Evolutionary conservation across 2,888 invertebrate species (phyloP).

Genomic region (Trisateles emortualis): DNA sequence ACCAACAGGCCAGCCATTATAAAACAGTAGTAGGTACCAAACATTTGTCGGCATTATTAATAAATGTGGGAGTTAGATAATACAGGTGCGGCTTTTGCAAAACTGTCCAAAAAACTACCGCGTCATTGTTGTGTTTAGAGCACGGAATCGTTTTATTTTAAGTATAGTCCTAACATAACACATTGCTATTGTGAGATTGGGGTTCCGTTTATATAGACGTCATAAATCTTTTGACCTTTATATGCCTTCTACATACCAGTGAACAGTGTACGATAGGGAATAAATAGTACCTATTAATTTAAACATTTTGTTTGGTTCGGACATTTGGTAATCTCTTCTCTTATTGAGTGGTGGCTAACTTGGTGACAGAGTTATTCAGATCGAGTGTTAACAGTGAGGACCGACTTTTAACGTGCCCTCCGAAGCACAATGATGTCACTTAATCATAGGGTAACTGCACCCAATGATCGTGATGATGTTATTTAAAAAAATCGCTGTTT

Average conservation of each 20-base stretch:
- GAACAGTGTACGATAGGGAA: not conserved
- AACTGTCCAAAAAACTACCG: slow-evolving; percentile 31
- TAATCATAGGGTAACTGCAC: too few relatives aligned
- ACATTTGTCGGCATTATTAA: not conserved
- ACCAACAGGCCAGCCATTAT: not conserved
- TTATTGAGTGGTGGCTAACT: too few relatives aligned
- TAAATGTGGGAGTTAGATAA: not conserved
- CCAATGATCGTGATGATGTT: too few relatives aligned
- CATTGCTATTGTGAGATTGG: slow-evolving; percentile 43
- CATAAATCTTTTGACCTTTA: not conserved
- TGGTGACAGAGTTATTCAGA: too few relatives aligned
- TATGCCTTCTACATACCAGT: not conserved
- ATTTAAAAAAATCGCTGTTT: too few relatives aligned
- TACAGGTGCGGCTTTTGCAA: slow-evolving; percentile 40
- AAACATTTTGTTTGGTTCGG: too few relatives aligned
- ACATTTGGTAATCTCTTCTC: too few relatives aligned
- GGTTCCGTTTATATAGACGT: slow-evolving; percentile 28
- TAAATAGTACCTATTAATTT: not conserved
- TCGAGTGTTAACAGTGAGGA: too few relatives aligned
- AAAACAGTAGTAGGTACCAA: not conserved
- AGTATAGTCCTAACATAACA: slow-evolving; percentile 64
- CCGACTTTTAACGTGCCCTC: too few relatives aligned
- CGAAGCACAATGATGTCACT: too few relatives aligned
- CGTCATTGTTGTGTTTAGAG: slow-evolving; percentile 43
- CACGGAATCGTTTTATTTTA: slow-evolving; percentile 36